Evolutionary conservation across 2,888 invertebrate species (phyloP).

Genomic region (Philereme transversata): DNA sequence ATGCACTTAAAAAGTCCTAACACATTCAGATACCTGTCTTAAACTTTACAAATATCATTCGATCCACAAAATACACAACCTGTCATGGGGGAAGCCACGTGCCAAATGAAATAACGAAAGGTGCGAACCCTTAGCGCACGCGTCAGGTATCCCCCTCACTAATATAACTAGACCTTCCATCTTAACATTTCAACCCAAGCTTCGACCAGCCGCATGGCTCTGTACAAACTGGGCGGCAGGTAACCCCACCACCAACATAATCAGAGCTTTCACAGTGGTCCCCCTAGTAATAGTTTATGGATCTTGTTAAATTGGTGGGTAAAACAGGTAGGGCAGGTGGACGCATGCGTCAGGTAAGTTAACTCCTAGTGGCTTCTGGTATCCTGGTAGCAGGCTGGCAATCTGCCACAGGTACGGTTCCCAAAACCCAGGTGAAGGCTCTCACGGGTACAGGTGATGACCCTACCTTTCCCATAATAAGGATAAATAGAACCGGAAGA

Average conservation of each 20-base stretch:
- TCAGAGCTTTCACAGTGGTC: conserved; percentile 4
- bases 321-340: conserved; percentile 70
- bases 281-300: conserved; percentile 7
- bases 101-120: conserved; percentile 49
- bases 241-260: conserved; percentile 33
- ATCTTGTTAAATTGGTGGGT: conserved; percentile 52
- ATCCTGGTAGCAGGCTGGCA: conserved; percentile 82
- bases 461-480: conserved; percentile 47
- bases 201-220: conserved; percentile 41
- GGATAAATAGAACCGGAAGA: neutral
- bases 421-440: conserved; percentile 68
- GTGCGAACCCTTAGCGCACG: conserved; percentile 52
- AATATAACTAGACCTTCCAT: conserved; percentile 42
- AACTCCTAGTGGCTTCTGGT: conserved; percentile 58
- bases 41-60: neutral
- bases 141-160: conserved; percentile 40
- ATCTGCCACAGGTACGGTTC: conserved; percentile 82
- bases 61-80: conserved; percentile 30
- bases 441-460: conserved; percentile 61
- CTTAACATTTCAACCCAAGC: conserved; percentile 25
- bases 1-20: too few species aligned
- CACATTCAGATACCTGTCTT: too few species aligned
- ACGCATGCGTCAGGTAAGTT: conserved; percentile 79
- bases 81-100: conserved; percentile 45
- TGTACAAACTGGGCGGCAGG: conserved; percentile 48